phyloP scores from a whole-genome alignment of 2,113 vertebrate genomes.

The Pungitius pungitius region DNA sequence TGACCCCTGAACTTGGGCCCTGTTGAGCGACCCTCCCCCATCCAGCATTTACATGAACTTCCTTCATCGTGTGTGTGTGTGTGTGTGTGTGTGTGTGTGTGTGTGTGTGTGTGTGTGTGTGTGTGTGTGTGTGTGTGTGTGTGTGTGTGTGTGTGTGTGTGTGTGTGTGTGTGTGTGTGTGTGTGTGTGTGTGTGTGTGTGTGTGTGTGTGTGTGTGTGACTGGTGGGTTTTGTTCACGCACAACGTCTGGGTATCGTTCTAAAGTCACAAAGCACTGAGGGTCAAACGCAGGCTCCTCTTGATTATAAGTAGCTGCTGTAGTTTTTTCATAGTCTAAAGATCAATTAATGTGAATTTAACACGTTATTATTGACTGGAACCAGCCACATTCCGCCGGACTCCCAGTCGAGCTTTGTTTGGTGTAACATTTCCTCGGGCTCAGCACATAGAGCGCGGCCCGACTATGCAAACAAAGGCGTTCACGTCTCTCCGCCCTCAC shows the following conservation, averaged over 20 bases:
- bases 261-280: neutral
- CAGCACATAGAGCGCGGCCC: constrained; percentile 35
- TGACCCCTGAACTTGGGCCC: constrained; percentile 53
- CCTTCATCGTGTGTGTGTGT: neutral
- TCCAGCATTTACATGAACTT: constrained; percentile 7
- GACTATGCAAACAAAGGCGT: constrained; percentile 62
- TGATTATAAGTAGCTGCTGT: neutral
- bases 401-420: constrained; percentile 45
- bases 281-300: neutral
- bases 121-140: too few relatives aligned
- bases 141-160: too few relatives aligned
- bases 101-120: too few relatives aligned
- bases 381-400: constrained; percentile 22
- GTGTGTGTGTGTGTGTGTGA: neutral
- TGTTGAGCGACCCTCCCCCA: constrained; percentile 2
- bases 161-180: too few relatives aligned
- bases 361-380: constrained; percentile 46
- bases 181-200: too few relatives aligned
- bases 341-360: constrained; percentile 1
- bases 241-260: neutral
- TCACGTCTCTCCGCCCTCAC: constrained; percentile 36
- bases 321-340: neutral
- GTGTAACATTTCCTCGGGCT: constrained; percentile 45
- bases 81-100: too few relatives aligned
- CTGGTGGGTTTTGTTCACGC: neutral